phyloP scores from a whole-genome alignment of 2,888 invertebrate species.

The Drosophila mimica region DNA sequence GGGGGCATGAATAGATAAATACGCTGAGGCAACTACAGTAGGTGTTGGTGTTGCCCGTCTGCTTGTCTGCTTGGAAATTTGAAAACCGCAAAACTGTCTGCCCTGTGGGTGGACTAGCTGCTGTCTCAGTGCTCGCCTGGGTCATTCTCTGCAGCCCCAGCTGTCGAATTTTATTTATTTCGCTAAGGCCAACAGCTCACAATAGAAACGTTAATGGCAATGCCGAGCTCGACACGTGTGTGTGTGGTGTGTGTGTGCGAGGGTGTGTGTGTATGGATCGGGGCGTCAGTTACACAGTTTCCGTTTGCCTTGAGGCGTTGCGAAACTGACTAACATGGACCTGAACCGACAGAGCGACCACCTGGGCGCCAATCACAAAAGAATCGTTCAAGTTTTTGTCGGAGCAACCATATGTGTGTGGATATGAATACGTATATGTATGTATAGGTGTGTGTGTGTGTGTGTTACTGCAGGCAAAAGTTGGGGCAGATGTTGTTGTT shows the following conservation, averaged over 20 bases:
- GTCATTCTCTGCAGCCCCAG: constrained; percentile 55
- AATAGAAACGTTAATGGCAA: constrained; percentile 79
- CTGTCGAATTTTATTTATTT: constrained; percentile 80
- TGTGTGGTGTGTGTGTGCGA: constrained; percentile 9
- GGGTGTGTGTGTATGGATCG: constrained; percentile 42
- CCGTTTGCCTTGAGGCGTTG: constrained; percentile 74
- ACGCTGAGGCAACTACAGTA: constrained; percentile 52
- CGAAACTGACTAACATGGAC: constrained; percentile 42
- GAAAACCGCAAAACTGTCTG: constrained; percentile 71
- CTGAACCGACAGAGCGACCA: constrained; percentile 57
- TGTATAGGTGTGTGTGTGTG: constrained; percentile 11
- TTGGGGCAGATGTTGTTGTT: constrained; percentile 56
- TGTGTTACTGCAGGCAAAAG: neutral
- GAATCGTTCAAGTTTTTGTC: constrained; percentile 72
- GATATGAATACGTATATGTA: constrained; percentile 3
- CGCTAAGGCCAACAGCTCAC: constrained; percentile 79
- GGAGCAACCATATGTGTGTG: constrained; percentile 43
- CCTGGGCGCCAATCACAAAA: constrained; percentile 73
- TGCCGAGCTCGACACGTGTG: constrained; percentile 36
- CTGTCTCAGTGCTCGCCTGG: constrained; percentile 38
- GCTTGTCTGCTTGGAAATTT: constrained; percentile 62
- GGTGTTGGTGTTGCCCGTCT: constrained; percentile 17
- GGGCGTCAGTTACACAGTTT: constrained; percentile 74
- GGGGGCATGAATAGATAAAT: constrained; percentile 79
- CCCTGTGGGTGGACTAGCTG: constrained; percentile 43